These are phyloP conservation scores for Nothoprocta perdicaria DNA, from an alignment of 2,113 vertebrate genomes.

Conservation along the genomic window DNA sequence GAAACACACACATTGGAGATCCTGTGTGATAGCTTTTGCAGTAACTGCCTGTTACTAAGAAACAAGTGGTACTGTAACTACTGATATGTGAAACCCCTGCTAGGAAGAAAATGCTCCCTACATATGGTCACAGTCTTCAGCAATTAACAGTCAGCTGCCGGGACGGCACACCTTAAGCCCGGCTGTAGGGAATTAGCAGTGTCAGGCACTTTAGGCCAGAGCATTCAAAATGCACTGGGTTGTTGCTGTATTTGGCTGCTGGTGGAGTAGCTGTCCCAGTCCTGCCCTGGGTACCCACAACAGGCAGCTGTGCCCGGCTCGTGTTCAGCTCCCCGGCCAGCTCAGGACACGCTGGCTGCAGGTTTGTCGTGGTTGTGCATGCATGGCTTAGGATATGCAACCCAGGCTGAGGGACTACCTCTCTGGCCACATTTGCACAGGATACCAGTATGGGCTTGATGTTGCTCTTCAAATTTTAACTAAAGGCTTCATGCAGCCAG, in stretches of 20 bases:
- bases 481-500: not conserved
- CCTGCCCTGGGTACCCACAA: not conserved
- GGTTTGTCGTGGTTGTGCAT: not conserved
- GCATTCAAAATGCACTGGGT: not conserved
- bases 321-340: not conserved
- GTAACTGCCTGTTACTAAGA: not conserved
- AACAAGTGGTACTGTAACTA: not conserved
- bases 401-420: not conserved
- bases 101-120: rapidly evolving
- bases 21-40: not conserved
- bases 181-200: not conserved
- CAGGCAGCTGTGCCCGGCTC: not conserved
- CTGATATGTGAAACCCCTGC: not conserved
- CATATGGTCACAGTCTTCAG: rapidly evolving
- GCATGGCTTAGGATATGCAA: not conserved
- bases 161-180: rapidly evolving
- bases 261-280: not conserved
- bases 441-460: not conserved
- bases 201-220: not conserved
- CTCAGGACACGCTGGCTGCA: not conserved
- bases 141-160: not conserved
- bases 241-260: not conserved
- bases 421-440: not conserved
- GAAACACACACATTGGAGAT: not conserved
- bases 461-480: not conserved